A percentile compares a stretch with the other conserved stretches of the same genome.
phyloP scores from a whole-genome alignment of 2,888 invertebrate genomes.

The Caenorhabditis sp. region DNA sequence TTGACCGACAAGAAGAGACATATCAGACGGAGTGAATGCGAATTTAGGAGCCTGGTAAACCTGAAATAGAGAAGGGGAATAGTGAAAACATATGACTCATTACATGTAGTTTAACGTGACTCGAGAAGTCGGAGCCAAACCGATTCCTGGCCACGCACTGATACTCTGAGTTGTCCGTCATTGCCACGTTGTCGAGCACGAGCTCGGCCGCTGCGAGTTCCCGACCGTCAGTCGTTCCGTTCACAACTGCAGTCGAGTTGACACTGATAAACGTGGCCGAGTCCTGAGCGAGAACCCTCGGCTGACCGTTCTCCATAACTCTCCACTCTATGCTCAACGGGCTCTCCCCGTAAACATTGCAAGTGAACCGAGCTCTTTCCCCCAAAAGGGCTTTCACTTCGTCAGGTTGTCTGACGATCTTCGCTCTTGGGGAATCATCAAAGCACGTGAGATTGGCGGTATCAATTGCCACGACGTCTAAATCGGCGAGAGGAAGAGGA shows the following conservation, averaged over 20 bases:
- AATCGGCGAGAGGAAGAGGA: slow-evolving; percentile 53
- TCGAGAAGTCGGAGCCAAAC: slow-evolving; percentile 62
- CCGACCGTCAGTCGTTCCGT: slow-evolving; percentile 56
- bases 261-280: slow-evolving; percentile 49
- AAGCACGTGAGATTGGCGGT: slow-evolving; percentile 63
- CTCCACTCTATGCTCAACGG: slow-evolving; percentile 65
- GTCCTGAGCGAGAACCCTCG: slow-evolving; percentile 56
- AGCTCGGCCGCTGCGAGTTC: slow-evolving; percentile 57
- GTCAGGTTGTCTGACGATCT: slow-evolving; percentile 58
- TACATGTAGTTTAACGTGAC: slow-evolving; percentile 30
- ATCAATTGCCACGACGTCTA: slow-evolving; percentile 62
- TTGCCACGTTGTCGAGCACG: slow-evolving; percentile 47
- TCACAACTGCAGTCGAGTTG: slow-evolving; percentile 60
- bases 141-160: slow-evolving; percentile 65
- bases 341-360: slow-evolving; percentile 63
- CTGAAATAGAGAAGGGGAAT: slow-evolving; percentile 18
- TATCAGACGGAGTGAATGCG: slow-evolving; percentile 60
- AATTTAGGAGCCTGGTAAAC: slow-evolving; percentile 65
- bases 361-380: slow-evolving; percentile 51
- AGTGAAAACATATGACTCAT: too few species aligned
- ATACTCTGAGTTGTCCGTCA: slow-evolving; percentile 60
- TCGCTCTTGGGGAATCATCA: slow-evolving; percentile 66
- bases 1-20: slow-evolving; percentile 62
- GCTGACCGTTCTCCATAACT: slow-evolving; percentile 62
- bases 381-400: slow-evolving; percentile 49